Evolutionary conservation across 2,888 invertebrate species (phyloP).

Genomic region (Agrochola circellaris): DNA sequence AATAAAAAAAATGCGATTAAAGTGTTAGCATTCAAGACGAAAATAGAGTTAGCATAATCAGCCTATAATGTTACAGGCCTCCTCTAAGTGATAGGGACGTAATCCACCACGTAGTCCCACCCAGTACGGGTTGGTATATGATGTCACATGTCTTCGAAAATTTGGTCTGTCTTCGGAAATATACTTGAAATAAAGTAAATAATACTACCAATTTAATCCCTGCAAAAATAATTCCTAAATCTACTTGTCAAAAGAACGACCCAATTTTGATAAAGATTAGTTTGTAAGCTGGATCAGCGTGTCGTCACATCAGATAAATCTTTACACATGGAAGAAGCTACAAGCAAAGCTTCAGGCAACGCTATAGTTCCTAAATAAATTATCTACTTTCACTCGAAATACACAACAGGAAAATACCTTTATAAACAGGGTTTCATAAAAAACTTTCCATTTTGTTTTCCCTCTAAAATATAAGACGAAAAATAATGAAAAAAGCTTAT

Average conservation of each 20-base stretch:
- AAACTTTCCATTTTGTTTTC: conserved; percentile 41
- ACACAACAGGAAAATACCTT: conserved; percentile 35
- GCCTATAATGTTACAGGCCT: too few relatives aligned
- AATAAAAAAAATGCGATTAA: too few relatives aligned
- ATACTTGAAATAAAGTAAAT: not conserved
- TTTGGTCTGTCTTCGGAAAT: too few relatives aligned
- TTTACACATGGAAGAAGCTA: not conserved
- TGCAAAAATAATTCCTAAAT: not conserved
- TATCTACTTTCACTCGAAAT: not conserved
- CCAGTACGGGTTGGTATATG: too few relatives aligned
- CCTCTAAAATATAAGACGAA: conserved; percentile 40
- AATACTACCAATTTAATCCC: not conserved
- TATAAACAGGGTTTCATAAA: not conserved
- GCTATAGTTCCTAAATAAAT: not conserved
- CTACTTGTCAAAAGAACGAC: not conserved
- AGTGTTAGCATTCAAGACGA: too few relatives aligned
- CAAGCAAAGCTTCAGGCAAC: not conserved
- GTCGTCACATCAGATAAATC: not conserved
- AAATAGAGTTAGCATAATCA: too few relatives aligned
- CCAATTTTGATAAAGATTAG: not conserved
- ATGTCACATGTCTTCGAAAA: too few relatives aligned
- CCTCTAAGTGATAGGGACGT: too few relatives aligned
- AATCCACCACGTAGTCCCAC: too few relatives aligned
- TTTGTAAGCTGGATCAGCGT: not conserved
- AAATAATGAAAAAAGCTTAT: conserved; percentile 58